phyloP scores from a whole-genome alignment of 2,113 vertebrate species.

The Callionymus lyra region DNA sequence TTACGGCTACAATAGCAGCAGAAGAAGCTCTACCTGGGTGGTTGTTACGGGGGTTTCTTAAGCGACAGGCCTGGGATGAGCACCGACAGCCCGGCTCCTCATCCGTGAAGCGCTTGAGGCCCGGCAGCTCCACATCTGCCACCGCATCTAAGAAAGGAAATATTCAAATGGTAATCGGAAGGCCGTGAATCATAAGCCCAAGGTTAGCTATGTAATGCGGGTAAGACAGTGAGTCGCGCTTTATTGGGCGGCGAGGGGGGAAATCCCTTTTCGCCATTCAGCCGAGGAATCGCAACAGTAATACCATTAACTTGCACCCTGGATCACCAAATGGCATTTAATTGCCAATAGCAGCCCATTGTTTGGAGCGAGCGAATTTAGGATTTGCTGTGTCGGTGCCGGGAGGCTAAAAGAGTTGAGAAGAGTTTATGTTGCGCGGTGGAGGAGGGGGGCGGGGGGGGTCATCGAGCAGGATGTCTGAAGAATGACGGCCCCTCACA shows the following conservation, averaged over 20 bases:
- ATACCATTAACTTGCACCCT: constrained; percentile 74
- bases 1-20: too few species aligned
- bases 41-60: constrained; percentile 29
- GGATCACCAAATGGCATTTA: constrained; percentile 73
- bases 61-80: constrained; percentile 30
- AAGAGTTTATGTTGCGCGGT: constrained; percentile 44
- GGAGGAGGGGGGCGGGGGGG: constrained; percentile 51
- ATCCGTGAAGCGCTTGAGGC: constrained; percentile 36
- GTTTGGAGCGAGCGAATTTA: constrained; percentile 65
- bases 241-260: constrained; percentile 70
- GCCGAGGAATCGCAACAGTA: constrained; percentile 70
- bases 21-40: constrained; percentile 35
- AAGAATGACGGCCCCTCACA: constrained; percentile 67
- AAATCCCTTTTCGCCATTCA: constrained; percentile 73
- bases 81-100: constrained; percentile 38
- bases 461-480: constrained; percentile 66
- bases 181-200: constrained; percentile 72
- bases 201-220: constrained; percentile 77
- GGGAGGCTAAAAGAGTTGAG: constrained; percentile 37
- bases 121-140: constrained; percentile 47
- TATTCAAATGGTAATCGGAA: constrained; percentile 71
- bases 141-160: constrained; percentile 55
- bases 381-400: constrained; percentile 43
- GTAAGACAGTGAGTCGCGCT: constrained; percentile 72
- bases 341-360: constrained; percentile 72